Percentiles rank a stretch among this genome's conserved stretches.
Evolutionary conservation across 2,888 invertebrate species (phyloP).

Genomic region (Agrochola lota): DNA sequence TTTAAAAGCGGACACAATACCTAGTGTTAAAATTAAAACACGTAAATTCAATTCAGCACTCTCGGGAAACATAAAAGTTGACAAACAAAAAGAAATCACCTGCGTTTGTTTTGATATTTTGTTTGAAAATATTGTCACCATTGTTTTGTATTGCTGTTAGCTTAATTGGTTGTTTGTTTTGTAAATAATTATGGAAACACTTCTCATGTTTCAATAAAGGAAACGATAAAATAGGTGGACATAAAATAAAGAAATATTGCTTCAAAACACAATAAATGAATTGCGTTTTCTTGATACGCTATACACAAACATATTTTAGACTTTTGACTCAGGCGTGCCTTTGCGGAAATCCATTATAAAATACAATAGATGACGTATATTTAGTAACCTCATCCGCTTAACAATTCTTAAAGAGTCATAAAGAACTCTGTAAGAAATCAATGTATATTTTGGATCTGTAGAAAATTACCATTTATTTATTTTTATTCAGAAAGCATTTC

Average conservation of each 20-base stretch:
- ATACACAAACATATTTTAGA: too few relatives aligned
- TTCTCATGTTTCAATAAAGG: neutral
- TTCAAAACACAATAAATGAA: neutral
- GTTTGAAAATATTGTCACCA: slow-evolving; percentile 25
- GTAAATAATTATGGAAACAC: neutral
- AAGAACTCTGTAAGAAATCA: too few relatives aligned
- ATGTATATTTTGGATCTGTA: too few relatives aligned
- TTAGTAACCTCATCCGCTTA: too few relatives aligned
- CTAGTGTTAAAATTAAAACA: slow-evolving; percentile 39
- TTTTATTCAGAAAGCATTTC: neutral
- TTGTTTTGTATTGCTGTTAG: slow-evolving; percentile 21
- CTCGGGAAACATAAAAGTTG: slow-evolving; percentile 38
- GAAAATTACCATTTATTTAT: too few relatives aligned
- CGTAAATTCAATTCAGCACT: slow-evolving; percentile 45
- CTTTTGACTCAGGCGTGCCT: too few relatives aligned
- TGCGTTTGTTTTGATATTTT: slow-evolving; percentile 47
- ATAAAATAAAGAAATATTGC: neutral
- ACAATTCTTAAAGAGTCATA: too few relatives aligned
- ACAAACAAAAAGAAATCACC: slow-evolving; percentile 44
- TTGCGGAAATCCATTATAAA: too few relatives aligned
- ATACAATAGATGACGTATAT: too few relatives aligned
- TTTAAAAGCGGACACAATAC: slow-evolving; percentile 4
- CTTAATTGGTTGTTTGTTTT: slow-evolving; percentile 1
- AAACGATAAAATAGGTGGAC: neutral
- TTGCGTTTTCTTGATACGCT: neutral